Evolutionary conservation across 2,888 invertebrate species (phyloP), one percentile per base, ranked within the genome.

Genomic region (Cosmia trapezina): DNA sequence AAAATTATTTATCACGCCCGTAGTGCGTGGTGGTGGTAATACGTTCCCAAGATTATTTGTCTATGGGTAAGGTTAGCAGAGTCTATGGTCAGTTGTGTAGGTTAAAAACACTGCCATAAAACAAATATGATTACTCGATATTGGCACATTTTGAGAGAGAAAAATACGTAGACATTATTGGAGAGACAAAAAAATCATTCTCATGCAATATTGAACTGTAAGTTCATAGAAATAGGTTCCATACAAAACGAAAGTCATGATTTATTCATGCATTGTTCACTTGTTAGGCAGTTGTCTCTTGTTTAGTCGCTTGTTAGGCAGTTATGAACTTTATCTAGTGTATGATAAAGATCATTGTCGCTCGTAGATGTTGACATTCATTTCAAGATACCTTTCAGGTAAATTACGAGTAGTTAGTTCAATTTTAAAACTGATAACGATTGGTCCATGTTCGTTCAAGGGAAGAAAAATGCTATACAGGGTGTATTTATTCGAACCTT

Each of bases 101-200:
- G 2, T 33, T 73, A 70, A 14, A 17, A 22, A 49, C 12, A 49
- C 17, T 75, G 68, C 22, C 67, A 56, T 67, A 67, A 17, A 14
- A 47, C 12, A 47, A 62, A 33, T 53, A 74, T 59, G 37, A 54
- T 49, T 67, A 22, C 22, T 43, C 14, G 12, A 49, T 47, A 74
- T 67, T 75, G 22, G 47, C 47, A 60, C 41, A 60, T 67, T 67
- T 75, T 56, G 47, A 54, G 41, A 22, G 12, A 47, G 11, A 41
- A 47, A 43, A 70, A 22, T n/a, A 53, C 22, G 4, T 59, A 54
- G 67, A 60, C 67, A 75, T 74, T 74, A 67, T 73, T 74, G 28
- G 22, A 47, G 60, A 67, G 43, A 60, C 22, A 60, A 53, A 37
- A 43, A 28, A 51, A 11, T 5, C 2, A 59, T 60, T 74, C 33